Conservation (phyloP, 2,888 invertebrate genomes). For the Cremastinae sp. region DNA sequence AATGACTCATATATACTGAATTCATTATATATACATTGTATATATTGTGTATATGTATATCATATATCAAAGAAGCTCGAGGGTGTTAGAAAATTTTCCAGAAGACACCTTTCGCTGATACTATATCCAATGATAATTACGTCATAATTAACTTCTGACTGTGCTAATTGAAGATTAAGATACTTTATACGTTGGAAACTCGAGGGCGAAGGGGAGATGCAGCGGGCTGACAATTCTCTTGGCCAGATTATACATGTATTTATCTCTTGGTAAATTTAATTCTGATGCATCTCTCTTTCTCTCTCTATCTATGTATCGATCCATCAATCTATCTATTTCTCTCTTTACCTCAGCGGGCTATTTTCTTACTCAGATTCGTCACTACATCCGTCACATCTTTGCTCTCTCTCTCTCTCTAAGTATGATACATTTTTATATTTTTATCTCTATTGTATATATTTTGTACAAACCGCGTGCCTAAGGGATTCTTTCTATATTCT, state of each 20-base stretch:
- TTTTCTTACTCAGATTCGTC: background rate
- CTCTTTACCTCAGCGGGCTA: no score
- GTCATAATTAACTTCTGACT: constrained; percentile 69
- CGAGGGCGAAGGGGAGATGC: constrained; percentile 65
- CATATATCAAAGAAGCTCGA: constrained; percentile 18
- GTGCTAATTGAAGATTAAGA: constrained; percentile 75
- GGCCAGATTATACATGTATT: constrained; percentile 5
- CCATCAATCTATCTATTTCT: no score
- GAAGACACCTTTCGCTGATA: constrained; percentile 57
- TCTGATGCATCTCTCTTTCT: no score
- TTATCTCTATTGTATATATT: no score
- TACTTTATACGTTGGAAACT: constrained; percentile 68
- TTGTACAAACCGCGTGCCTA: no score
- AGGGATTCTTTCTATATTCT: no score
- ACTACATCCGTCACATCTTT: background rate
- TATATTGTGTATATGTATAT: constrained; percentile 31
- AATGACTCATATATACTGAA: no score
- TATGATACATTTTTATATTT: no score
- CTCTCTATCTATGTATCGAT: no score
- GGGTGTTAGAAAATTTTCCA: constrained; percentile 65
- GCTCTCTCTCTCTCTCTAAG: constrained; percentile 16
- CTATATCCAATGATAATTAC: constrained; percentile 72
- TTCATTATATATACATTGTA: no score
- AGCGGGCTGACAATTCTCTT: constrained; percentile 11
- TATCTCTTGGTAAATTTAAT: background rate